These are phyloP conservation scores for Siniperca chuatsi DNA, from an alignment of 2,113 vertebrate species.

Conservation along the genomic window DNA sequence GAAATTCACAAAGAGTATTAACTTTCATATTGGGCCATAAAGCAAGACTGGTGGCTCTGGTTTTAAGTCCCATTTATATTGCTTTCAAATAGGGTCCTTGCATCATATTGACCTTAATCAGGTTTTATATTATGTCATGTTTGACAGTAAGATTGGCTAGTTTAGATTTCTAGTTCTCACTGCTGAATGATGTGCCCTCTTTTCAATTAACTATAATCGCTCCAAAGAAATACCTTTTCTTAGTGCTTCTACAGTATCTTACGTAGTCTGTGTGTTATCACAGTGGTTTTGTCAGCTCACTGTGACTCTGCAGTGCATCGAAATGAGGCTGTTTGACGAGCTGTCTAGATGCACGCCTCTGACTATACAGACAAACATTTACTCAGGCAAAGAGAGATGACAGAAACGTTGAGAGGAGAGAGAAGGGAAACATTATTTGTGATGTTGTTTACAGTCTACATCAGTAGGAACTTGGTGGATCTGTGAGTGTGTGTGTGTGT, in stretches of 20 bases:
- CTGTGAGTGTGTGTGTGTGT: slow-evolving; percentile 24
- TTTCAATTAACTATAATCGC: neutral
- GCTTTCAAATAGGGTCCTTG: neutral
- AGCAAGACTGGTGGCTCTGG: slow-evolving; percentile 3
- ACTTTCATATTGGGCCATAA: slow-evolving; percentile 11
- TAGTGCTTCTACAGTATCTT: neutral
- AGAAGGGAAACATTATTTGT: slow-evolving; percentile 39
- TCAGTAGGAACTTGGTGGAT: slow-evolving; percentile 1
- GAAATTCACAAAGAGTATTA: slow-evolving; percentile 17
- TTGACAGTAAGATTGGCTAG: neutral
- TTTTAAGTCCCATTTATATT: slow-evolving; percentile 1
- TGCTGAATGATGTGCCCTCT: neutral
- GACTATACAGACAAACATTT: slow-evolving; percentile 61
- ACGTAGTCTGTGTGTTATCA: neutral
- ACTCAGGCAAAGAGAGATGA: slow-evolving; percentile 34
- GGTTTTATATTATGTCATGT: neutral
- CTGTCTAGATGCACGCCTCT: slow-evolving; percentile 9
- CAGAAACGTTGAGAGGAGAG: slow-evolving; percentile 32
- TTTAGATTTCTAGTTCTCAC: neutral
- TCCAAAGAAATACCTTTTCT: slow-evolving; percentile 5
- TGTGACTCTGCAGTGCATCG: slow-evolving; percentile 31
- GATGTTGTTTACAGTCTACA: slow-evolving; percentile 46
- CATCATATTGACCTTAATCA: neutral
- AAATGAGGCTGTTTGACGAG: slow-evolving; percentile 49
- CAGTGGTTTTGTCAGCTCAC: neutral